Conservation (phyloP, 1,140 invertebrate species). For the Aphis gossypii region DNA sequence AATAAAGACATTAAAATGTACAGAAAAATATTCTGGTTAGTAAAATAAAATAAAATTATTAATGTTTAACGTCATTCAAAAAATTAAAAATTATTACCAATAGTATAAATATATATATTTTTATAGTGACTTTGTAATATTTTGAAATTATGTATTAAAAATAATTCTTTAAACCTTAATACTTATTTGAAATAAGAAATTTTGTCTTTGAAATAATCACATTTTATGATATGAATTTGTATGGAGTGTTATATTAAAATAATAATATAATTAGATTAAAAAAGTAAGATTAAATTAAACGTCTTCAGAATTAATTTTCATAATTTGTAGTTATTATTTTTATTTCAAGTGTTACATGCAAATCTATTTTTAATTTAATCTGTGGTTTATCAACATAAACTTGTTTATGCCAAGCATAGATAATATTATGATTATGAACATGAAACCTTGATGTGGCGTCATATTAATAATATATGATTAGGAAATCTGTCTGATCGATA, state of each 20-base stretch:
- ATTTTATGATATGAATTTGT: neutral
- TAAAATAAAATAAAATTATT: too few species aligned
- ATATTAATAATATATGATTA: neutral
- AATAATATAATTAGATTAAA: neutral
- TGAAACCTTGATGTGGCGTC: neutral
- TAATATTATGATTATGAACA: neutral
- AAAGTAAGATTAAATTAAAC: neutral
- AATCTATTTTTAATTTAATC: neutral
- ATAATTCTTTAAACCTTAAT: neutral
- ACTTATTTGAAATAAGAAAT: neutral
- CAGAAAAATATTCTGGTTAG: too few species aligned
- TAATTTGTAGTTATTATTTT: neutral
- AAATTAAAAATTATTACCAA: too few species aligned
- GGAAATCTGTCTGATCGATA: neutral
- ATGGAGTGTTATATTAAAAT: neutral
- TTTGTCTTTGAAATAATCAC: neutral
- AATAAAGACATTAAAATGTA: too few species aligned
- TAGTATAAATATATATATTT: too few species aligned
- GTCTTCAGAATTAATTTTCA: neutral
- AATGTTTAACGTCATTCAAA: too few species aligned
- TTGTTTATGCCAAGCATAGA: neutral
- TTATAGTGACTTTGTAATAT: too few species aligned
- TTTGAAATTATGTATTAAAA: neutral
- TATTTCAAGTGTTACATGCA: neutral
- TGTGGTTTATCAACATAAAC: neutral